These are phyloP conservation scores for Anoncus sp. DNA, from an alignment of 2,888 invertebrate species.

Conservation along the genomic window DNA sequence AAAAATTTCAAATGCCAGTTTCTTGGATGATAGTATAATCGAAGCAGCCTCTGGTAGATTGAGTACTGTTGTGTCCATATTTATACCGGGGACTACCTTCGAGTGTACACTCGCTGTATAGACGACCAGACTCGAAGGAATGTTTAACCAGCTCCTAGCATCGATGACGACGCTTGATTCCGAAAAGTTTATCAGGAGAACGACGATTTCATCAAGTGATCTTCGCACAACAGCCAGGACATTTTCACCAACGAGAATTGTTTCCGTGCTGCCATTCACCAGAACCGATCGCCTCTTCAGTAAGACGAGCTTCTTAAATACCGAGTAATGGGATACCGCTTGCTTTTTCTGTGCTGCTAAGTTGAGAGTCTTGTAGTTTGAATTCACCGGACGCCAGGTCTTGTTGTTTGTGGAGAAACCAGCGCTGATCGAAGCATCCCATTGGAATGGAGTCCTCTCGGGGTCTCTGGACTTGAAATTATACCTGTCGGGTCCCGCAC, in stretches of 20 bases:
- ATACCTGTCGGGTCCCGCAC: constrained; percentile 86
- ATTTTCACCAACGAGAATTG: constrained; percentile 67
- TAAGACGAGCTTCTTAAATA: constrained; percentile 83
- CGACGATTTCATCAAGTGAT: constrained; percentile 52
- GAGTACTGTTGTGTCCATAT: constrained; percentile 54
- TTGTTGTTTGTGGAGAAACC: constrained; percentile 86
- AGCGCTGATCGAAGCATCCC: constrained; percentile 85
- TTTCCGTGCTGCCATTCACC: constrained; percentile 80
- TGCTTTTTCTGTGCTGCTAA: constrained; percentile 84
- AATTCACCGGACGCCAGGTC: constrained; percentile 89
- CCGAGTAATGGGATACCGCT: constrained; percentile 85
- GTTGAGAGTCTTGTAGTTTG: constrained; percentile 86
- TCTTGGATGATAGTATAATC: constrained; percentile 64
- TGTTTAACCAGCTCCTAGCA: constrained; percentile 60
- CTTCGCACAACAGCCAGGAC: constrained; percentile 63
- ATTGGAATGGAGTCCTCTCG: constrained; percentile 87
- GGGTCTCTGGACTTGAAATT: constrained; percentile 77
- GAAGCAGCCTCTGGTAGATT: constrained; percentile 72
- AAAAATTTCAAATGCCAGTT: constrained; percentile 6
- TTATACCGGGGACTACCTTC: constrained; percentile 48
- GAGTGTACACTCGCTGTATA: constrained; percentile 64
- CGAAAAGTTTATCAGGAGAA: constrained; percentile 63
- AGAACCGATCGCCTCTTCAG: constrained; percentile 83
- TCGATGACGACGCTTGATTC: constrained; percentile 51
- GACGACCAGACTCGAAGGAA: constrained; percentile 62